Conservation (phyloP, 92 coral and sea anemone species). For the Siderastrea siderea region DNA sequence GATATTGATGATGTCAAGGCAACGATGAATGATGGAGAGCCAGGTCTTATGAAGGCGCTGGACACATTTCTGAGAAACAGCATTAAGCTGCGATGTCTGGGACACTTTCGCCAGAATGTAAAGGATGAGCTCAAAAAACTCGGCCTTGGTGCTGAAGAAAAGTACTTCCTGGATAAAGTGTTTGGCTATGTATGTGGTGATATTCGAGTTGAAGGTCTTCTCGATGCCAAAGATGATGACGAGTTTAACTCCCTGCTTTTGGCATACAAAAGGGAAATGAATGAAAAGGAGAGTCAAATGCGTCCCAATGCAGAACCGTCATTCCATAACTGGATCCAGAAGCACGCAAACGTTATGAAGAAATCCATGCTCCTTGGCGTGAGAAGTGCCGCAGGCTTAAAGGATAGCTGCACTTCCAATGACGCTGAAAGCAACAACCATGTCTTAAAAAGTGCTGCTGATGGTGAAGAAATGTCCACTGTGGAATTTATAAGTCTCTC, state of each 20-base stretch:
- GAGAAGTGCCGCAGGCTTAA: conserved; percentile 44
- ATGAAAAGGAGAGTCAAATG: conserved; percentile 41
- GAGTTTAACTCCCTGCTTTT: conserved; percentile 58
- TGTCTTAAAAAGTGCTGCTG: conserved; percentile 56
- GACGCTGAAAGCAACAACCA: conserved; percentile 73
- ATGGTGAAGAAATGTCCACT: conserved; percentile 62
- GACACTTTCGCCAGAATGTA: conserved; percentile 49
- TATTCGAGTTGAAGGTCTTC: conserved; percentile 62
- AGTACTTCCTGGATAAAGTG: conserved; percentile 55
- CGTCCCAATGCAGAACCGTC: conserved; percentile 33
- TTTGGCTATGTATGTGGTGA: conserved; percentile 54
- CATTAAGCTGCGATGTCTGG: conserved; percentile 52
- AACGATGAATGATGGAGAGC: conserved; percentile 57
- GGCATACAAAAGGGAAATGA: conserved; percentile 46
- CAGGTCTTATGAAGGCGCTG: conserved; percentile 44
- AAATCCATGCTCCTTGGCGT: conserved; percentile 63
- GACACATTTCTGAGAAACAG: conserved; percentile 39
- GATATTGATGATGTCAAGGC: conserved; percentile 57
- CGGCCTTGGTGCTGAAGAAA: conserved; percentile 37
- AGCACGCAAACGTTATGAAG: conserved; percentile 40
- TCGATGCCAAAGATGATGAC: conserved; percentile 49
- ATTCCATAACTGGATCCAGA: conserved; percentile 48
- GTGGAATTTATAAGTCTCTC: conserved; percentile 59
- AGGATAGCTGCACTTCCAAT: conserved; percentile 66
- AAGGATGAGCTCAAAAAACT: conserved; percentile 37